Conservation (phyloP, 2,888 invertebrate genomes). For the Hypercompe scribonia region DNA sequence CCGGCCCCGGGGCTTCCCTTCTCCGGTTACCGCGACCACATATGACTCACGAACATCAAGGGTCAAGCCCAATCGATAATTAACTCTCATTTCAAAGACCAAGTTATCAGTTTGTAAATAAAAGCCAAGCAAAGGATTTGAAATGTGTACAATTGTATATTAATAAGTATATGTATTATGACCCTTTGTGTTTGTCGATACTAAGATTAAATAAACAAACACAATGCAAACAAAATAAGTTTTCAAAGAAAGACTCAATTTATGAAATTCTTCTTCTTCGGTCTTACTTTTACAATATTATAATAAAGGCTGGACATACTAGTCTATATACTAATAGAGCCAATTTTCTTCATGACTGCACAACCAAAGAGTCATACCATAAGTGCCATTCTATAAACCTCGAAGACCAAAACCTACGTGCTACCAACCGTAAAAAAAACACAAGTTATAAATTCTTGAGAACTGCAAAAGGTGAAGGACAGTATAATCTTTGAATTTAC, state of each 20-base stretch:
- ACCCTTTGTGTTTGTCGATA: background rate
- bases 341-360: background rate
- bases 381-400: background rate
- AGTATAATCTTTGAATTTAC: background rate
- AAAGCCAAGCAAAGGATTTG: background rate
- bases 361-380: background rate
- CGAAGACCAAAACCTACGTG: background rate
- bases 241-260: background rate
- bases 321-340: background rate
- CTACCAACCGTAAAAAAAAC: background rate
- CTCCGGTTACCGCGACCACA: constrained; percentile 57
- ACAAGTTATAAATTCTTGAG: background rate
- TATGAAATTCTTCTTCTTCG: too few species aligned
- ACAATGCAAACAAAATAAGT: background rate
- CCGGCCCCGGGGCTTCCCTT: constrained; percentile 58
- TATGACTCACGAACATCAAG: constrained; percentile 46
- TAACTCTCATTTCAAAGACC: constrained; percentile 18
- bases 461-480: background rate
- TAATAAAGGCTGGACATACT: background rate
- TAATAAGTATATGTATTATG: background rate
- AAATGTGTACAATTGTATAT: background rate
- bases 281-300: background rate
- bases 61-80: constrained; percentile 47
- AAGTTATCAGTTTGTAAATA: background rate
- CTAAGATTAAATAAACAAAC: background rate